phyloP scores from a whole-genome alignment of 37 sponge, comb jelly and placozoan genomes.

The Diacarnus erythraeanus region DNA sequence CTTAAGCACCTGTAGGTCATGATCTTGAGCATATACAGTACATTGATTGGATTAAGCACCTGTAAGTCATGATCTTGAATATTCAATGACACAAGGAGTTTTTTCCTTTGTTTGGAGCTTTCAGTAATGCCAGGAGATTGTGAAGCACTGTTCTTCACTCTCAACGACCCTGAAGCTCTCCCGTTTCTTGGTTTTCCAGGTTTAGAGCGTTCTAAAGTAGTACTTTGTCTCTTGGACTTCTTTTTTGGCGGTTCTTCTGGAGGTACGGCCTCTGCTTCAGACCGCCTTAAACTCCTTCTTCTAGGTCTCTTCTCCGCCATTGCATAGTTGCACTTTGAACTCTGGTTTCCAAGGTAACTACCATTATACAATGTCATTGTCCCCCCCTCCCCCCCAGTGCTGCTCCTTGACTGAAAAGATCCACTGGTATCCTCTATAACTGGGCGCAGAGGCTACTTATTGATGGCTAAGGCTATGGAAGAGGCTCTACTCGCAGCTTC shows the following conservation, averaged over 20 bases:
- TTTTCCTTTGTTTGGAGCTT: not conserved
- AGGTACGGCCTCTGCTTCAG: not conserved
- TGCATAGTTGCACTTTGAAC: not conserved
- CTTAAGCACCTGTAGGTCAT: too few species aligned
- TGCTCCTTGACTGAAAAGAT: not conserved
- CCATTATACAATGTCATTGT: not conserved
- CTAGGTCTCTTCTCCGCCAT: not conserved
- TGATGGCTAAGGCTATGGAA: conserved; percentile 3
- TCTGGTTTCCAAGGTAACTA: not conserved
- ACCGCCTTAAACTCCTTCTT: not conserved
- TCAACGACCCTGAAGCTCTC: not conserved
- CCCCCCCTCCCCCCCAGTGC: not conserved
- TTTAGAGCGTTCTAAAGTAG: not conserved
- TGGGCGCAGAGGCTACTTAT: not conserved
- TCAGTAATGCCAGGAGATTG: not conserved
- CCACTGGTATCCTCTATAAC: not conserved
- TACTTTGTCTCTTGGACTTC: conserved; percentile 5
- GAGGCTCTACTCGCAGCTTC: conserved; percentile 38
- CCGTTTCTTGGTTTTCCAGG: not conserved
- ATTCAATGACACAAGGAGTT: conserved; percentile 15
- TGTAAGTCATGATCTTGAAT: not conserved
- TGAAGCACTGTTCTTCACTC: not conserved
- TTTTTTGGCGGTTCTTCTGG: conserved; percentile 23
- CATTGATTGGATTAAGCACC: not conserved
- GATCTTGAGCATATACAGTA: not conserved